Conservation (phyloP, 1,140 invertebrate genomes). For the Drosophila lacteicornis region DNA sequence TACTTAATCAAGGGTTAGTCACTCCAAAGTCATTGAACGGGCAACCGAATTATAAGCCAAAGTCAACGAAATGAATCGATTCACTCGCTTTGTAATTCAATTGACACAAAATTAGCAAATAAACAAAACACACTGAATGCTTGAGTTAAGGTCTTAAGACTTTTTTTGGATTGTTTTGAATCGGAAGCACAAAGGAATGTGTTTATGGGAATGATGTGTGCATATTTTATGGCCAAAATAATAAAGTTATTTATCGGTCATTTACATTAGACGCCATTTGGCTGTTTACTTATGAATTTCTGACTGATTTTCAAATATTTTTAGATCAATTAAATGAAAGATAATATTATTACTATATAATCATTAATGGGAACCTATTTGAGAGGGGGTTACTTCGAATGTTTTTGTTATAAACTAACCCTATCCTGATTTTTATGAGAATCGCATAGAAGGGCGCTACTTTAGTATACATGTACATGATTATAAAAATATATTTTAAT, state of each 20-base stretch:
- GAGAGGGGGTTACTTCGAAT: no score
- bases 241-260: conserved; percentile 5
- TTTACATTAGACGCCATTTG: not conserved
- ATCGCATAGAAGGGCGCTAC: not conserved
- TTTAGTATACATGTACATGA: no score
- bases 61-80: conserved; percentile 38
- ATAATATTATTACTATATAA: not conserved
- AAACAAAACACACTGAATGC: conserved; percentile 5
- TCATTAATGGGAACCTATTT: no score
- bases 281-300: no score
- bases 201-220: conserved; percentile 5
- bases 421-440: not conserved
- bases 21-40: conserved; percentile 56
- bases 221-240: conserved; percentile 13
- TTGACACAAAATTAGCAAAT: conserved; percentile 37
- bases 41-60: conserved; percentile 35
- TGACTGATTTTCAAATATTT: not conserved
- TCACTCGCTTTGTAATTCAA: conserved; percentile 23
- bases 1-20: conserved; percentile 47
- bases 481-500: not conserved
- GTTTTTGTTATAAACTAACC: no score
- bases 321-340: no score
- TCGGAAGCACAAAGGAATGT: conserved; percentile 12
- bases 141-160: conserved; percentile 8
- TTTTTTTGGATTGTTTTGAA: conserved; percentile 16